A percentile compares a stretch with the other conserved stretches of the same genome.
phyloP scores from a whole-genome alignment of 2,888 invertebrate genomes.

The Cordilura impudica region DNA sequence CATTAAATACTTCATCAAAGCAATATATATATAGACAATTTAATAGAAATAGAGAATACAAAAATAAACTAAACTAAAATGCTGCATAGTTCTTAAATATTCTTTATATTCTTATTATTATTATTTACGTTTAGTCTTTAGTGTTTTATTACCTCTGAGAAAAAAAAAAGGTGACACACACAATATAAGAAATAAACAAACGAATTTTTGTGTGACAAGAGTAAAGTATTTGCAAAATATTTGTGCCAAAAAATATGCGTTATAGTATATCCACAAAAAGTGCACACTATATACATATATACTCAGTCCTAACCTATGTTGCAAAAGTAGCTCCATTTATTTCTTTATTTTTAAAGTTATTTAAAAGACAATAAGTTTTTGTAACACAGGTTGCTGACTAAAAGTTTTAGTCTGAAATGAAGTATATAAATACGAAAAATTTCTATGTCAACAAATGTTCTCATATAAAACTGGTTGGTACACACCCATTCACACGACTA shows the following conservation, averaged over 20 bases:
- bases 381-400: too few species aligned
- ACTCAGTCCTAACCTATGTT: too few species aligned
- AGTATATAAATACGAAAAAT: not conserved
- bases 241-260: not conserved
- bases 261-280: not conserved
- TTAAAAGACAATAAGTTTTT: too few species aligned
- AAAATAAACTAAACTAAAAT: too few species aligned
- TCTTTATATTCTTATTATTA: not conserved
- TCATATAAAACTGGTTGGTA: not conserved
- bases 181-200: not conserved
- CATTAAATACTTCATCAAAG: too few species aligned
- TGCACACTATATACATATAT: too few species aligned
- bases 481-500: too few species aligned
- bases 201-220: not conserved
- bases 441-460: not conserved
- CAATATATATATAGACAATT: too few species aligned
- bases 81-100: not conserved
- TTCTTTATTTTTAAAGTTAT: too few species aligned
- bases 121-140: not conserved
- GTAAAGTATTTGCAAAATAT: not conserved
- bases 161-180: not conserved
- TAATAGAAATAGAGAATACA: too few species aligned
- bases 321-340: too few species aligned
- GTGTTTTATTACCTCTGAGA: not conserved
- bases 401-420: not conserved